Conservation (phyloP, 2,797 vertebrate genomes). For the Paratrypauchen microcephalus region DNA sequence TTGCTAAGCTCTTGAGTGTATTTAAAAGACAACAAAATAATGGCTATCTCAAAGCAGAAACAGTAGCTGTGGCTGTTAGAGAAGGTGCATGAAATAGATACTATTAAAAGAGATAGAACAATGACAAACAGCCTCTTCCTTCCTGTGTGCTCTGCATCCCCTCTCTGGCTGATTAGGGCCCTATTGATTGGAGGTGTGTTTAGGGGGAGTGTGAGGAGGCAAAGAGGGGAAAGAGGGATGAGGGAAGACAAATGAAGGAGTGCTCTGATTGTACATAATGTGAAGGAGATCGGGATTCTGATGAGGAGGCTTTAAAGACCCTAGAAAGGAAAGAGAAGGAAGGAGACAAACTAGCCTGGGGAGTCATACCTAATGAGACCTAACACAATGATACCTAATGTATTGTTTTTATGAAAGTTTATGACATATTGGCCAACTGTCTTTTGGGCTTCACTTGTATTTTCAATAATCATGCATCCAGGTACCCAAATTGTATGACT, state of each 20-base stretch:
- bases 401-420: neutral
- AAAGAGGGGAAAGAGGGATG: conserved; percentile 44
- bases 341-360: neutral
- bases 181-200: conserved; percentile 92
- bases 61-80: neutral
- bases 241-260: conserved; percentile 54
- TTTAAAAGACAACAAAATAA: neutral
- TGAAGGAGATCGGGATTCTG: conserved; percentile 40
- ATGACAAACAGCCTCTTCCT: conserved; percentile 87
- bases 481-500: neutral
- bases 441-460: neutral
- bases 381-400: no score
- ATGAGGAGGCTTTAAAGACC: conserved; percentile 59
- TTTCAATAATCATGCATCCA: neutral
- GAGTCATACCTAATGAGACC: neutral
- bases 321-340: conserved; percentile 30
- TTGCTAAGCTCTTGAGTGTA: neutral
- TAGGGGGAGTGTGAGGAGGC: conserved; percentile 38
- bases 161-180: conserved; percentile 84
- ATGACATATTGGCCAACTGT: neutral
- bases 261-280: conserved; percentile 86
- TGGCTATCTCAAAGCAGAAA: conserved; percentile 11
- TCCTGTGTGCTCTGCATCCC: conserved; percentile 83
- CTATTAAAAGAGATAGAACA: conserved; percentile 65
- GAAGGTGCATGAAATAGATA: conserved; percentile 51